Base-by-base conservation (phyloP, 2,888 invertebrate genomes). In the Pyrgus malvae region DNA sequence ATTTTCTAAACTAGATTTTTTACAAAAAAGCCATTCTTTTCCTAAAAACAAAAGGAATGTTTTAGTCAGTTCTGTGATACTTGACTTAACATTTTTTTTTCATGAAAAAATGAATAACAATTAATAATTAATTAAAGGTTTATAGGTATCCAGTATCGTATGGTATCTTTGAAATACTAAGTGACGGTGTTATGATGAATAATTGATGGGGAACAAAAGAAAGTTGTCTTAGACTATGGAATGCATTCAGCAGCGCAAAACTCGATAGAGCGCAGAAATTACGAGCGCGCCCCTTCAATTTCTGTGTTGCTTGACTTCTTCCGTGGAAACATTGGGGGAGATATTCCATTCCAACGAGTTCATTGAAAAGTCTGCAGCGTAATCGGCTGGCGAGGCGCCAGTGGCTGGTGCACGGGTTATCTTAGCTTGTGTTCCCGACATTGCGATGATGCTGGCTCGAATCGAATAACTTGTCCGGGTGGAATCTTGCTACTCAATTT, bases 321-420 rank as follows among this genome's bases (percentile, higher is more conserved):
- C 85, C 82, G 81, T 86, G 83, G 78, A 81, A 83, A 87, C 85
- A 83, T 80, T 83, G 78, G 78, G 69, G 70, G 81, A 87, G 88
- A 89, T 87, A 88, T 88, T 89, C 88, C 88, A 77, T 84, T 72
- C 72, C 82, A 82, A 80, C 83, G 80, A 72, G 76, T 86, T 81
- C 83, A 88, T 89, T 90, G 89, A 89, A 89, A 88, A 88, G 79
- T 85, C 87, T 84, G 88, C 89, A 89, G 86, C 81, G 35, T 81
- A 83, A 78, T 74, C 71, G 81, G 73, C 76, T 90, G 88, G 88
- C 88, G 74, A 54, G 58, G 70, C 68, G 88, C 89, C 89, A 89
- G 83, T 77, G 69, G 67, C 66, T 59, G 57, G 59, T 54, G 55
- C 62, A 68, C 66, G 77, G 83, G 87, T 88, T 86, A 87, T 87